phyloP scores from a whole-genome alignment of 1,140 invertebrate species.

The Capitella teleta region DNA sequence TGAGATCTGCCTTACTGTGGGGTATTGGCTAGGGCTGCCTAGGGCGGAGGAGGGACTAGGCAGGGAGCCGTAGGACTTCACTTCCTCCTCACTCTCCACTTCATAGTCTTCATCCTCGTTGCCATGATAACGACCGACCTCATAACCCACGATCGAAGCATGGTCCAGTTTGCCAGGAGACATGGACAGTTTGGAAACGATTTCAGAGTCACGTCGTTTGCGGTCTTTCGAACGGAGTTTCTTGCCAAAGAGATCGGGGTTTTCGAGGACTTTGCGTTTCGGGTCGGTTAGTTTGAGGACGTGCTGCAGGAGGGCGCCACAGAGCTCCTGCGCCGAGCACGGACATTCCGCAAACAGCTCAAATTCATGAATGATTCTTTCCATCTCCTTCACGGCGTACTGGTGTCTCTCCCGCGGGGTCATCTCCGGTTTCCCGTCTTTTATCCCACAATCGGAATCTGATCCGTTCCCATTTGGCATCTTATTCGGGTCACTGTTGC shows the following conservation, averaged over 20 bases:
- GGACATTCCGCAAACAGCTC: constrained; percentile 35
- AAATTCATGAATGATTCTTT: constrained; percentile 37
- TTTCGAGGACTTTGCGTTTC: constrained; percentile 38
- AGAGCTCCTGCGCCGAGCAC: constrained; percentile 39
- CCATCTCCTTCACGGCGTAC: constrained; percentile 43
- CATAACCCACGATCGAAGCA: constrained; percentile 73
- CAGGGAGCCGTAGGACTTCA: no score
- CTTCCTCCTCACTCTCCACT: background rate
- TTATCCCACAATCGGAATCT: background rate
- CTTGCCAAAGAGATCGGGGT: constrained; percentile 32
- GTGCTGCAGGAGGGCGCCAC: constrained; percentile 38
- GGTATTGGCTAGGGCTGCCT: no score
- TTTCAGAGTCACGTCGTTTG: constrained; percentile 31
- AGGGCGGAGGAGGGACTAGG: no score
- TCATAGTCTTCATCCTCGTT: constrained; percentile 14
- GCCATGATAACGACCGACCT: constrained; percentile 44
- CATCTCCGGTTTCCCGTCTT: constrained; percentile 34
- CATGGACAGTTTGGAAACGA: constrained; percentile 35
- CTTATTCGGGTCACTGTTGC: background rate
- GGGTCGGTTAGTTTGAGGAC: constrained; percentile 35
- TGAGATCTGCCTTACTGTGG: no score
- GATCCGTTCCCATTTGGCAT: background rate
- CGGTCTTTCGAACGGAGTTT: constrained; percentile 31
- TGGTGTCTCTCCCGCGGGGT: constrained; percentile 37
- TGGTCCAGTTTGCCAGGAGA: constrained; percentile 89